Evolutionary conservation across 2,888 invertebrate species (phyloP), one percentile per base, ranked within the genome.

Genomic region (Frankliniella fusca): DNA sequence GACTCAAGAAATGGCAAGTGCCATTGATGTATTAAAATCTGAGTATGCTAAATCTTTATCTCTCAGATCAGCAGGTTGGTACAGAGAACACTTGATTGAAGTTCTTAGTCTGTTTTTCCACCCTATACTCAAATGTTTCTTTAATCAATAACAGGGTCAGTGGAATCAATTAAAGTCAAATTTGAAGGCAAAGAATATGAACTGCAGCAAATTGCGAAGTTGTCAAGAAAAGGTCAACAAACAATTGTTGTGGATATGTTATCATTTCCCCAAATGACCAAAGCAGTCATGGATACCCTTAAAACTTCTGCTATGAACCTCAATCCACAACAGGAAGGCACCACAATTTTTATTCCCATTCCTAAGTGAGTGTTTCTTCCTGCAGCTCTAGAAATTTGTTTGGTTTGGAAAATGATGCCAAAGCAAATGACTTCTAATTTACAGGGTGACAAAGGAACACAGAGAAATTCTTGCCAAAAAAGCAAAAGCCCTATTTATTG

Each of bases 301-400:
- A 88, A 90, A 82, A 92, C 92, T 65, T 96, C 96, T 83, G 97
- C 97, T 15, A 92, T 98, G 90, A 97, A 97, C 88, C 89, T 98
- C 82, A 97, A 96, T 89, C 97, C 97, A 0, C 97, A 98, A 87
- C 97, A 97, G 88, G 98, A 98, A 87, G 97, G 97, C 38, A 97
- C 96, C 1, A 95, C 94, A 2, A 88, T 98, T 81, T 97, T 92
- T 88, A 91, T 98, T 81, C 95, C 96, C 65, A 91, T 97, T 85
- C 97, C 97, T 18, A 97, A 96, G 93, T 93, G 90, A 90, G 89
- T 86, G 80, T 3, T 79, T 28, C 18, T 48, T 27, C 81, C 80
- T n/a, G 79, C 48, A 8, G 76, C 50, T 18, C 48, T 54, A 81
- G 27, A 23, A 48, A 20, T n/a, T 80, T 38, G n/a, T 79, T 20